Conservation (phyloP, 2,888 invertebrate species). For the Ethmia dodecea region DNA sequence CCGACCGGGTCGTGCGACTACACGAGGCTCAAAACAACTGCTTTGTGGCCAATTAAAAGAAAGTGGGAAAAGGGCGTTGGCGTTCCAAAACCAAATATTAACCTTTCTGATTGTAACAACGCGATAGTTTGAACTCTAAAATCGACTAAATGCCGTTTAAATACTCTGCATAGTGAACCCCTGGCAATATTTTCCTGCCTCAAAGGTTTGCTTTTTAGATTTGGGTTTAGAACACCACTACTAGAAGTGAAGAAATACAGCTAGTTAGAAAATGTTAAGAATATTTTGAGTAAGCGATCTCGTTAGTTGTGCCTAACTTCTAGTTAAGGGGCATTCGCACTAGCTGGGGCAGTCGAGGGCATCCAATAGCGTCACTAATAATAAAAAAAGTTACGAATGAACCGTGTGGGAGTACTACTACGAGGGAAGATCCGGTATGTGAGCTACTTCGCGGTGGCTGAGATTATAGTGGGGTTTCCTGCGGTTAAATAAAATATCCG, state of each 20-base stretch:
- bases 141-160: too few species aligned
- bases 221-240: constrained; percentile 62
- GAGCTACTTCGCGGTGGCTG: constrained; percentile 53
- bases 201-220: constrained; percentile 7
- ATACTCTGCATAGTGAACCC: too few species aligned
- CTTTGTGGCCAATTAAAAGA: constrained; percentile 45
- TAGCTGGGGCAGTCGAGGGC: constrained; percentile 68
- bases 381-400: constrained; percentile 30
- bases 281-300: constrained; percentile 55
- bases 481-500: constrained; percentile 63
- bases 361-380: constrained; percentile 69
- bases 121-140: too few species aligned
- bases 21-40: constrained; percentile 34
- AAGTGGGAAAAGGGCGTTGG: constrained; percentile 32
- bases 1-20: constrained; percentile 20
- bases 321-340: constrained; percentile 68
- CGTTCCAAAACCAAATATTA: constrained; percentile 53
- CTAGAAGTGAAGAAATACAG: constrained; percentile 46
- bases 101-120: too few species aligned
- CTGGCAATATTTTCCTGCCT: constrained; percentile 3
- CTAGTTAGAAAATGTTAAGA: constrained; percentile 34
- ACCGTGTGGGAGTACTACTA: constrained; percentile 66
- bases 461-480: constrained; percentile 24
- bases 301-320: constrained; percentile 64
- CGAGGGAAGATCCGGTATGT: constrained; percentile 67